Evolutionary conservation across 2,888 invertebrate species (phyloP).

Genomic region (Pandemis corylana): DNA sequence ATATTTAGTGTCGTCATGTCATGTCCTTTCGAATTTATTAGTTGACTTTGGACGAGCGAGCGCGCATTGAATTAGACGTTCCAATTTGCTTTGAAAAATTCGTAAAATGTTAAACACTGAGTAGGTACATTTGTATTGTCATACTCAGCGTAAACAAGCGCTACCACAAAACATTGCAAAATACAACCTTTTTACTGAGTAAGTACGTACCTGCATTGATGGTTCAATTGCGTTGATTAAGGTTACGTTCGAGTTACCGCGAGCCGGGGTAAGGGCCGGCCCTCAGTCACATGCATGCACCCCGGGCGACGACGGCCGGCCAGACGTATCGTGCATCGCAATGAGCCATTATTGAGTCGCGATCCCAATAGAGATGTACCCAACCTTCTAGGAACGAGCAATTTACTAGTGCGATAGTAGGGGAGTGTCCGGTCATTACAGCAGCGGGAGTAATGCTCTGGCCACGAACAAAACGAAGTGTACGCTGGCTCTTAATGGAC

Average conservation of each 20-base stretch:
- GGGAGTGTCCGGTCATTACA: slow-evolving; percentile 68
- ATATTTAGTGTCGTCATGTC: too few species aligned
- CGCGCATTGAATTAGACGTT: too few species aligned
- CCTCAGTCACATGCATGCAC: slow-evolving; percentile 67
- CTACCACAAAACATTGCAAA: background rate
- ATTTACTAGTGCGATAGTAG: slow-evolving; percentile 66
- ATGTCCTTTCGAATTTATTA: too few species aligned
- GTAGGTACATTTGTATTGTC: too few species aligned
- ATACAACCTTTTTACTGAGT: background rate
- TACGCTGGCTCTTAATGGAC: slow-evolving; percentile 50
- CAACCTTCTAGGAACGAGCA: slow-evolving; percentile 47
- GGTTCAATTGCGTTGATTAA: background rate
- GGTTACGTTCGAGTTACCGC: slow-evolving; percentile 43
- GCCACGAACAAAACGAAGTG: slow-evolving; percentile 41
- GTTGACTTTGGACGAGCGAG: too few species aligned
- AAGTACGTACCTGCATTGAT: background rate
- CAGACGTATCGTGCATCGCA: slow-evolving; percentile 70
- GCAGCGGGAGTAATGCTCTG: slow-evolving; percentile 60
- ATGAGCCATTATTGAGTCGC: slow-evolving; percentile 65
- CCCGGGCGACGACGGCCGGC: slow-evolving; percentile 54
- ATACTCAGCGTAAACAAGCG: background rate
- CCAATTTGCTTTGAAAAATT: too few species aligned
- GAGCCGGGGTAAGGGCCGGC: slow-evolving; percentile 48
- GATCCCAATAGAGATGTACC: slow-evolving; percentile 71
- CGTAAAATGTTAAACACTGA: too few species aligned